Evolutionary conservation across 2,113 vertebrate species (phyloP).

Genomic region (Chaenogobius annularis): DNA sequence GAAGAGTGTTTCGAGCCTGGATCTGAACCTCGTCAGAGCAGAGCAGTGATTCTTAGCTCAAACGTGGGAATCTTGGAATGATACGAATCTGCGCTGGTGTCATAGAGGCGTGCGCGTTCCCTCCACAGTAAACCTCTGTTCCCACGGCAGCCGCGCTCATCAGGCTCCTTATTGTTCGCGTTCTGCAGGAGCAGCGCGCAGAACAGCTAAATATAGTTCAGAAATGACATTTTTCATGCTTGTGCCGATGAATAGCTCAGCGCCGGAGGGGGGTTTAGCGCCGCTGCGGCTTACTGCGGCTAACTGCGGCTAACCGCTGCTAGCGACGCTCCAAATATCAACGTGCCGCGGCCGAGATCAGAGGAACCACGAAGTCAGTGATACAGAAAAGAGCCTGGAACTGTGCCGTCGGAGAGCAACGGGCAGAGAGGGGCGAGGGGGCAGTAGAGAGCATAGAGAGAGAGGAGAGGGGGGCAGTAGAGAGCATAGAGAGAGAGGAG

Average conservation of each 20-base stretch:
- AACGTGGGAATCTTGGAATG: background rate
- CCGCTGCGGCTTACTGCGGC: background rate
- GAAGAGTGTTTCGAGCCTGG: no score
- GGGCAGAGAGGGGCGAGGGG: background rate
- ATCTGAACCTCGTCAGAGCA: no score
- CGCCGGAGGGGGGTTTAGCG: constrained; percentile 7
- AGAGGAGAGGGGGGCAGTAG: no score
- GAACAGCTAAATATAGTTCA: constrained; percentile 17
- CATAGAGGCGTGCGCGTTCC: background rate
- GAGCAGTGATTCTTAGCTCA: background rate
- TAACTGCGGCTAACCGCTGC: constrained; percentile 9
- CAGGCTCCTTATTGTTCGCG: constrained; percentile 8
- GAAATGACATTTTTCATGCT: constrained; percentile 27
- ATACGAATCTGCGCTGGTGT: background rate
- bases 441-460: background rate
- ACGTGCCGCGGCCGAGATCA: background rate
- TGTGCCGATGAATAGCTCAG: constrained; percentile 11
- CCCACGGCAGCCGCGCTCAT: background rate
- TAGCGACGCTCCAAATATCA: constrained; percentile 24
- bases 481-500: no score
- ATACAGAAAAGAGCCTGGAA: background rate
- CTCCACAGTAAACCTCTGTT: background rate
- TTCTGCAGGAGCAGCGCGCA: background rate
- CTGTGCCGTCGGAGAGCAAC: background rate
- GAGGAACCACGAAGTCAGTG: background rate